Evolutionary conservation across 2,113 vertebrate species (phyloP).

Genomic region (Hemibagrus wyckioides): DNA sequence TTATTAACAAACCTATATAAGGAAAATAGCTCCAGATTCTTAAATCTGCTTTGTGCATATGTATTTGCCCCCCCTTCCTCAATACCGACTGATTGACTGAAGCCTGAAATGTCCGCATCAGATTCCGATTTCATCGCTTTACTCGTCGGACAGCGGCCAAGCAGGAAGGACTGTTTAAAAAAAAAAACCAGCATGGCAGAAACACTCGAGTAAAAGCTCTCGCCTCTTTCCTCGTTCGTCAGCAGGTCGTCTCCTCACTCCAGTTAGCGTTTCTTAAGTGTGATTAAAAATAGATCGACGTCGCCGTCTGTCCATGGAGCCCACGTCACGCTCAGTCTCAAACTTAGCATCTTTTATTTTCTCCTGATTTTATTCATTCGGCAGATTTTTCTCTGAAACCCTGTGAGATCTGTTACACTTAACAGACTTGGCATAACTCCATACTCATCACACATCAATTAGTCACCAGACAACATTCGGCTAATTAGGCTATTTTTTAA

Average conservation of each 20-base stretch:
- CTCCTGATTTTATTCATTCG: constrained; percentile 11
- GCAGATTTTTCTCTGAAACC: neutral
- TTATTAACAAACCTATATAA: neutral
- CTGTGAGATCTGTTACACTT: neutral
- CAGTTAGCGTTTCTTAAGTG: neutral
- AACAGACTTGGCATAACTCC: neutral
- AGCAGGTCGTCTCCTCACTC: neutral
- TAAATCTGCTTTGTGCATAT: neutral
- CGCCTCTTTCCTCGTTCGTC: neutral
- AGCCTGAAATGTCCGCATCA: neutral
- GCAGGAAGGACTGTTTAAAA: neutral
- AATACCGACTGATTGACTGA: neutral
- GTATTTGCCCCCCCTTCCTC: no score
- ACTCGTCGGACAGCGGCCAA: neutral
- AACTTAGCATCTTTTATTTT: neutral
- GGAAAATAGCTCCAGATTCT: neutral
- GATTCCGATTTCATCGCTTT: neutral
- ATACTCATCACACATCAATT: neutral
- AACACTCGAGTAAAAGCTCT: neutral
- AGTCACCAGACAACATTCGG: neutral
- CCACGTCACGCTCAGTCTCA: neutral
- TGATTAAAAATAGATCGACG: constrained; percentile 20
- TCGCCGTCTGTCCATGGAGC: neutral
- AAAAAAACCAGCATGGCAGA: neutral
- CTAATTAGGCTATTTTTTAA: constrained; percentile 11